These are phyloP conservation scores for Megamerina dolium DNA, from an alignment of 2,888 invertebrate species.

Conservation along the genomic window DNA sequence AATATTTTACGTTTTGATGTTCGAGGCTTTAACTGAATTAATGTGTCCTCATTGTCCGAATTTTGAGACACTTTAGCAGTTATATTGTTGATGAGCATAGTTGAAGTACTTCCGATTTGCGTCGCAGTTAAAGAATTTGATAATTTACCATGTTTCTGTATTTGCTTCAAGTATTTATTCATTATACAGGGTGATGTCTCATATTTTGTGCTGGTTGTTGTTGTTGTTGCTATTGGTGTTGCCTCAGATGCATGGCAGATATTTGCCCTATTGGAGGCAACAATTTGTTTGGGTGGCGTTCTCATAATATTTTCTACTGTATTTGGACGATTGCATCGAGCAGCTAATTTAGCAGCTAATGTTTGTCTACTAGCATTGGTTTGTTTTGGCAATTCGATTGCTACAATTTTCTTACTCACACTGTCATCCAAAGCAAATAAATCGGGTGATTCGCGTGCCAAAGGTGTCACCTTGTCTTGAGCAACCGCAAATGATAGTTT, in stretches of 20 bases:
- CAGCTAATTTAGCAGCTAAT: too few species aligned
- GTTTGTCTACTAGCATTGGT: too few species aligned
- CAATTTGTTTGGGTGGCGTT: not conserved
- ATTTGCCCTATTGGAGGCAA: not conserved
- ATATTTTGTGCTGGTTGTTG: constrained; percentile 3
- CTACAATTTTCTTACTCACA: too few species aligned
- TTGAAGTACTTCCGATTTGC: too few species aligned
- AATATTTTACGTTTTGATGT: constrained; percentile 31
- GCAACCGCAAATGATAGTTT: too few species aligned
- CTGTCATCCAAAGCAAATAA: constrained; percentile 34
- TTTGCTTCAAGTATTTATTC: constrained; percentile 31
- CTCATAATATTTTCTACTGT: not conserved
- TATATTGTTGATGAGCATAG: too few species aligned
- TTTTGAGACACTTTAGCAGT: too few species aligned
- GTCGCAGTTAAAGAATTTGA: too few species aligned
- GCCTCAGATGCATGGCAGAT: constrained; percentile 1
- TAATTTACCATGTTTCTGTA: constrained; percentile 27
- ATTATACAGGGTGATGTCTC: constrained; percentile 26
- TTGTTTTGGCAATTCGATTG: too few species aligned
- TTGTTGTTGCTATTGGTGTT: not conserved
- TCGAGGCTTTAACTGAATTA: constrained; percentile 1
- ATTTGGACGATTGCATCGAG: too few species aligned
- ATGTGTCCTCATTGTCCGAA: constrained; percentile 11
- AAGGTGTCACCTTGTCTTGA: too few species aligned
- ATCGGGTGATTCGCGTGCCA: constrained; percentile 30